These are phyloP conservation scores for Muscina levida DNA, from an alignment of 2,888 invertebrate genomes.

Conservation along the genomic window DNA sequence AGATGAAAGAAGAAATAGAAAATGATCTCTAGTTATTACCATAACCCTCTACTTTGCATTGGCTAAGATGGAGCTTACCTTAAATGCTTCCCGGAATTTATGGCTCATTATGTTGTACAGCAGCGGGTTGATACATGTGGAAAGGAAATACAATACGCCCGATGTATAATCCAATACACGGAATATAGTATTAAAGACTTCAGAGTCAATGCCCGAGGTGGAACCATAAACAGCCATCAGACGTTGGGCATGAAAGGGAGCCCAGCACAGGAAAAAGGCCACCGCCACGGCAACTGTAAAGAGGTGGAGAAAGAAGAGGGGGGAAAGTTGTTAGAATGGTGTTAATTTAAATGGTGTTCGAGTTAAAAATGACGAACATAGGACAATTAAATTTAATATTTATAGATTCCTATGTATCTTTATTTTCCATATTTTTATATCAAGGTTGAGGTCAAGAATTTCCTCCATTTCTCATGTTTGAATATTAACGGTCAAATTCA, in stretches of 20 bases:
- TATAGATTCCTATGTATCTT: no score
- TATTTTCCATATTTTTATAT: no score
- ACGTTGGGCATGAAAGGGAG: constrained; percentile 95
- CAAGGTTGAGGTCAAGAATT: no score
- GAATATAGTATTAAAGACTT: constrained; percentile 82
- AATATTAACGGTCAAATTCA: no score
- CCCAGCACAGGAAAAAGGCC: constrained; percentile 92
- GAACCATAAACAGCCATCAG: constrained; percentile 88
- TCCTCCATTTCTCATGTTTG: no score
- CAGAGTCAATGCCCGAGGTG: constrained; percentile 72
- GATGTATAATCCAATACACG: constrained; percentile 85
- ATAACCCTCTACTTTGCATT: background rate
- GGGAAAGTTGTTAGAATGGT: background rate
- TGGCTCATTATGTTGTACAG: constrained; percentile 87
- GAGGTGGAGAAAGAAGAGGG: constrained; percentile 53
- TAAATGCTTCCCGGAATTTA: constrained; percentile 86
- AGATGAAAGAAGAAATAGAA: background rate
- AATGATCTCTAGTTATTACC: background rate
- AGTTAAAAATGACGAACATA: no score
- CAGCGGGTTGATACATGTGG: constrained; percentile 86
- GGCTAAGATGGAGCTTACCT: constrained; percentile 78
- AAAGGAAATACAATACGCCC: constrained; percentile 85
- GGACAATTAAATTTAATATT: no score
- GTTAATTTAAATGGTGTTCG: no score
- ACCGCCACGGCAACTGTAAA: constrained; percentile 90